Conservation (phyloP, 2,888 invertebrate genomes). For the Eupeodes latifasciatus region DNA sequence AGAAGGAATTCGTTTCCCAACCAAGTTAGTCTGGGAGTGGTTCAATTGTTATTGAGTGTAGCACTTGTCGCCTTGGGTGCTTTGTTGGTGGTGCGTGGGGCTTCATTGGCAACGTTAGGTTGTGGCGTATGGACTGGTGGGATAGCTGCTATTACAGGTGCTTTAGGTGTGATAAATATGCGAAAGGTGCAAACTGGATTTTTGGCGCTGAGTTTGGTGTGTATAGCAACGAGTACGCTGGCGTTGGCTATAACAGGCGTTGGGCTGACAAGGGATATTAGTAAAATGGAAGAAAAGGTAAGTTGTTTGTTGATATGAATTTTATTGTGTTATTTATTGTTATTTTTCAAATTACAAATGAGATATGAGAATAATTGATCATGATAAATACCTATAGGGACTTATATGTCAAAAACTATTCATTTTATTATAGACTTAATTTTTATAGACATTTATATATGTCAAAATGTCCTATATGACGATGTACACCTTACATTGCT, state of each 20-base stretch:
- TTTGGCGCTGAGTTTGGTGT: slow-evolving; percentile 83
- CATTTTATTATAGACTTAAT: too few relatives aligned
- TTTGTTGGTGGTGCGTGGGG: slow-evolving; percentile 82
- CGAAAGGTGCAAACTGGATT: slow-evolving; percentile 83
- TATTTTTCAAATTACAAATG: neutral
- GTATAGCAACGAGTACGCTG: slow-evolving; percentile 83
- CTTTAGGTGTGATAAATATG: slow-evolving; percentile 83
- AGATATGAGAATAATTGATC: too few relatives aligned
- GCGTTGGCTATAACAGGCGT: slow-evolving; percentile 83
- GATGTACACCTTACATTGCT: too few relatives aligned
- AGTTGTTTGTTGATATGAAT: slow-evolving; percentile 10
- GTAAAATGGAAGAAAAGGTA: slow-evolving; percentile 80
- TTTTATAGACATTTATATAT: too few relatives aligned
- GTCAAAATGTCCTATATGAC: too few relatives aligned
- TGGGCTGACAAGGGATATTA: slow-evolving; percentile 83
- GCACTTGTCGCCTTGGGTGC: slow-evolving; percentile 83
- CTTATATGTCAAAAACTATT: too few relatives aligned
- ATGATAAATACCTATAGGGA: too few relatives aligned
- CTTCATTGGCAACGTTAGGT: slow-evolving; percentile 82
- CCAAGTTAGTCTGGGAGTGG: slow-evolving; percentile 82
- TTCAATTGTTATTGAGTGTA: slow-evolving; percentile 82
- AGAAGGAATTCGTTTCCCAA: slow-evolving; percentile 81
- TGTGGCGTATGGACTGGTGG: slow-evolving; percentile 83
- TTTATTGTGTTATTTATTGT: neutral
- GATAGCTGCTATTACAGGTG: slow-evolving; percentile 83